Base-by-base conservation (phyloP, 2,797 vertebrate species). In the Spinus pinus region DNA sequence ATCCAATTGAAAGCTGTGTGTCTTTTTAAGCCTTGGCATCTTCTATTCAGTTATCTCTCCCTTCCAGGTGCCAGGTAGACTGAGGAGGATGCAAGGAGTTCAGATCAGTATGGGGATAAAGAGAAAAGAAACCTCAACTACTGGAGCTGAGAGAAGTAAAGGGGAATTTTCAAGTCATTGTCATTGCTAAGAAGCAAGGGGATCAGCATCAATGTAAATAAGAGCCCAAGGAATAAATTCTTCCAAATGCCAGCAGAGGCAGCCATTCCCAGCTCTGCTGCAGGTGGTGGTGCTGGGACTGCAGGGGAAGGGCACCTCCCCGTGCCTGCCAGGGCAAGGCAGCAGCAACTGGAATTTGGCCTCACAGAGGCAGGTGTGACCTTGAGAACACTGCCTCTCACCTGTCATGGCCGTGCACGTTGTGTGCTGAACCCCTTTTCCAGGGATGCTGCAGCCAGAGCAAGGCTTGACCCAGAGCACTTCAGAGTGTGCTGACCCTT, bases 1-100 rank as follows among this genome's bases (percentile, higher is more conserved):
- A 96, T 91, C 81, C 94, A 65, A 6, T 17, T 81, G 93, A 95
- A 96, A 96, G 81, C 72, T n/a, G 33, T 3, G 23, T 72, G 90
- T 69, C 90, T 97, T 94, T 96, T 96, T 96, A 97, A 97, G 86
- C 54, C 86, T 87, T 90, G 93, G 93, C 95, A 93, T n/a, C 64
- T 83, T 91, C 51, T 72, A 77, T 93, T 96, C 92, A 73, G 88
- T 95, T 95, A 96, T 97, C 97, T 94, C 93, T 80, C 35, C 47
- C 54, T 94, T 95, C 92, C 97, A 97, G 91, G 94, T 96, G 96
- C 81, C 75, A 95, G 91, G 87, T 88, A 69, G 66, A 71, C 49
- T 87, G 93, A 88, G 69, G 90, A 93, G 82, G 74, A 93, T 41
- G 53, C 70, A 33, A n/a, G n/a, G 47, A 77, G 61, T 72, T 88